Evolutionary conservation across 2,113 vertebrate species (phyloP).

Genomic region (Oryzias curvinotus): DNA sequence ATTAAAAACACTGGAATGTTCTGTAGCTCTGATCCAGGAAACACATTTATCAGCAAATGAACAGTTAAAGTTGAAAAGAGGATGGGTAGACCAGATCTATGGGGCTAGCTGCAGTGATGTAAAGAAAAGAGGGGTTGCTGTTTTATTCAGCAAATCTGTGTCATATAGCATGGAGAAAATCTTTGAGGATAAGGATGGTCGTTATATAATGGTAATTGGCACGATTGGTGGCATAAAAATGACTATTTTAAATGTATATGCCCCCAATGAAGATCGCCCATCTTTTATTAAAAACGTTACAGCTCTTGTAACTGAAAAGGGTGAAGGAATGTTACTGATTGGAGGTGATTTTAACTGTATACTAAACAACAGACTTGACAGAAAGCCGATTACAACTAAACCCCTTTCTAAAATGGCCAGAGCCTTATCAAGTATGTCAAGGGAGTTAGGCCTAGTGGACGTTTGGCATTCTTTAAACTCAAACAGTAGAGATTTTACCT

Average conservation of each 20-base stretch:
- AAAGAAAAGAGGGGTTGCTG: not conserved
- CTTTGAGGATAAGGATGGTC: not conserved
- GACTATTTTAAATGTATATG: not conserved
- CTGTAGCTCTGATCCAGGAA: slow-evolving; percentile 2
- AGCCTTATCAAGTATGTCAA: not conserved
- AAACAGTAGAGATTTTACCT: not conserved
- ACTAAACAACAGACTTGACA: not conserved
- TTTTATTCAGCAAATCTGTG: too few relatives aligned
- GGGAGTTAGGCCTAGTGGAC: not conserved
- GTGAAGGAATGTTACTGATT: not conserved
- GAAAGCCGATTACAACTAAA: not conserved
- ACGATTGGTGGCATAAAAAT: not conserved
- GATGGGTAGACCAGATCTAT: not conserved
- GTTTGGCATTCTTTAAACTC: not conserved
- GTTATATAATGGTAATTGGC: not conserved
- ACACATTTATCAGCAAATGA: not conserved
- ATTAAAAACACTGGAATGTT: not conserved
- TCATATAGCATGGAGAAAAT: not conserved
- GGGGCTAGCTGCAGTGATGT: not conserved
- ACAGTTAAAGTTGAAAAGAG: not conserved
- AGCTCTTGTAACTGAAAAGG: not conserved
- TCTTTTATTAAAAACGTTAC: not conserved
- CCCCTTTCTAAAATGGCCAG: too few relatives aligned
- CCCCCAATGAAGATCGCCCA: not conserved
- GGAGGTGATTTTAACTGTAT: not conserved